Base-by-base conservation (phyloP, 2,888 invertebrate species). In the Plagiodera versicolora region DNA sequence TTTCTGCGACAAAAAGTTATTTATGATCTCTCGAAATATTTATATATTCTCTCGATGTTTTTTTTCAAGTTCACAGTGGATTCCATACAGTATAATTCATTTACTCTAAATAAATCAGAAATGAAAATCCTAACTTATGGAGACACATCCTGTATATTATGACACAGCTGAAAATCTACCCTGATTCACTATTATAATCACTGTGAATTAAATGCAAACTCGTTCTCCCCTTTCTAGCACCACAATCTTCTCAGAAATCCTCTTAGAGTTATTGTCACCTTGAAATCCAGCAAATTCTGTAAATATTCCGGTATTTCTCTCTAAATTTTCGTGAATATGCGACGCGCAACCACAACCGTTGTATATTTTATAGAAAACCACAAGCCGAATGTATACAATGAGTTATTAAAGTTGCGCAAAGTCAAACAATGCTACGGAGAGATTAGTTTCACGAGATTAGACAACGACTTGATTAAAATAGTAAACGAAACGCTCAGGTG, bases 361-460 rank as follows among this genome's bases (percentile, higher is more conserved):
- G 30, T 47, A 30, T 55, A 47, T 32, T 53, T 54, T 44, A 59
- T 18, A 48, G 48, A 24, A 54, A 54, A 54, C 59, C 60, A 46
- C 60, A 63, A 49, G 65, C 59, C 58, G 50, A 58, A 61, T 60
- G 55, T 65, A 63, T 66, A 53, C 44, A 44, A 63, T 63, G 60
- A 67, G 61, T 66, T 65, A 60, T 65, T 67, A 65, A 64, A 65
- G 63, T 61, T 39, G 14, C 39, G 24, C 66, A 49, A 55, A 63
- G 60, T 66, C 62, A 61, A 67, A 70, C 66, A 65, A 69, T 67
- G 61, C 67, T 53, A 61, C 63, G 67, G 68, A 64, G 63, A 70
- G 64, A 67, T 69, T 63, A 63, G 63, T 68, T 62, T 67, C 67
- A 69, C 61, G 60, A 67, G 67, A 70, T 70, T 67, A 67, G 63